These are phyloP conservation scores for Carassius gibelio DNA, from an alignment of 2,113 vertebrate genomes.

Conservation along the genomic window DNA sequence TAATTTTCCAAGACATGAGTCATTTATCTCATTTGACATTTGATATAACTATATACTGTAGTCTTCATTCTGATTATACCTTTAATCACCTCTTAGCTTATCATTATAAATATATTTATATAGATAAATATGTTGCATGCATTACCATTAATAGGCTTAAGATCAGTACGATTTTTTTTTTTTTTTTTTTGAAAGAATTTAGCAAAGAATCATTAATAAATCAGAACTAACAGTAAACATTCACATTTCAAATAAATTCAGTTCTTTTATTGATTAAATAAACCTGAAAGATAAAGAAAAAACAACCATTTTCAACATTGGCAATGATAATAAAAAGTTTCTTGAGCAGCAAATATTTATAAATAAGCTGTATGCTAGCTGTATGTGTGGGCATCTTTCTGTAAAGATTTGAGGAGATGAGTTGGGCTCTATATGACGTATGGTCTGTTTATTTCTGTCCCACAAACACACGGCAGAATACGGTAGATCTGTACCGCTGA, in stretches of 20 bases:
- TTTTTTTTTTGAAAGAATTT: no score
- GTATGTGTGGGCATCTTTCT: background rate
- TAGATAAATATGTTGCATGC: no score
- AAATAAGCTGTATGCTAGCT: no score
- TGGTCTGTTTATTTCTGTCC: background rate
- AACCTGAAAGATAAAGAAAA: no score
- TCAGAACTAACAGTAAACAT: no score
- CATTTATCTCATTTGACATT: background rate
- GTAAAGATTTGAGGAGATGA: background rate
- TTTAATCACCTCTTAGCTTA: background rate
- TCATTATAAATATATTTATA: background rate
- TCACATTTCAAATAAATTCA: no score
- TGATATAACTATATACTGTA: background rate
- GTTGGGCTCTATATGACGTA: background rate
- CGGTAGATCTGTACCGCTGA: background rate
- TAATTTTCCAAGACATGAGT: background rate
- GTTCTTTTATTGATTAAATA: background rate
- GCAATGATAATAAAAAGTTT: background rate
- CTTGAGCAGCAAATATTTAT: background rate
- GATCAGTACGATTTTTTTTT: background rate
- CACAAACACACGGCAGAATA: background rate
- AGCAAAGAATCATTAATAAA: no score
- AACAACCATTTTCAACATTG: background rate
- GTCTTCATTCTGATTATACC: background rate
- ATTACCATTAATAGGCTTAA: no score